phyloP scores from a whole-genome alignment of 2,113 vertebrate species.

The Furnarius figulus region DNA sequence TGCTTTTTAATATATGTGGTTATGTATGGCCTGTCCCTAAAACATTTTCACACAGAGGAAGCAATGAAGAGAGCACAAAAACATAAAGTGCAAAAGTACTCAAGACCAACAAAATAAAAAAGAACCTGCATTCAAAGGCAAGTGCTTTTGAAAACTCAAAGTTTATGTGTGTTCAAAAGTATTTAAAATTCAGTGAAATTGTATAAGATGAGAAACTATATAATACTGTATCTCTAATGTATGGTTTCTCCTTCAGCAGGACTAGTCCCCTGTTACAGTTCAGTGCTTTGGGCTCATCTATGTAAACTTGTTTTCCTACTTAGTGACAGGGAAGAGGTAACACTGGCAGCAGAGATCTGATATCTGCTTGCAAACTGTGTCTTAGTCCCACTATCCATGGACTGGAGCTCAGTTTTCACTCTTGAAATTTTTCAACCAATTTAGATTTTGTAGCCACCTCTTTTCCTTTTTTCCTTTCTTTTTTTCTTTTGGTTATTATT shows the following conservation, averaged over 20 bases:
- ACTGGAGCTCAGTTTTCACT: neutral
- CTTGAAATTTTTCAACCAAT: neutral
- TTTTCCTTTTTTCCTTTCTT: neutral
- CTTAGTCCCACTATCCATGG: neutral
- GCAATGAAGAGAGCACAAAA: neutral
- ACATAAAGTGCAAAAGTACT: neutral
- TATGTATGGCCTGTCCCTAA: neutral
- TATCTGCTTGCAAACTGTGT: neutral
- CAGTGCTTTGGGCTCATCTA: neutral
- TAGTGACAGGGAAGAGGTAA: neutral
- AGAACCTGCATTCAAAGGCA: neutral
- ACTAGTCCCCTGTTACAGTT: neutral
- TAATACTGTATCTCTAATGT: neutral
- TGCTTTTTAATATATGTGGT: neutral
- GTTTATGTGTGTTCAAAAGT: neutral
- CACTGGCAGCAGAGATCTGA: neutral
- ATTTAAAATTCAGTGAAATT: neutral
- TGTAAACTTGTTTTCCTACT: neutral
- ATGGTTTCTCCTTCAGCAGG: neutral
- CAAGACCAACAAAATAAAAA: neutral
- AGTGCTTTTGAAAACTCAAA: neutral
- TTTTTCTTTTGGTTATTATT: neutral
- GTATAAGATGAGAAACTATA: neutral
- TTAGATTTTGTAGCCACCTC: neutral
- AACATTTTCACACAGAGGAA: neutral